Base-by-base conservation (phyloP, 2,113 vertebrate species). In the Rattus rattus region DNA sequence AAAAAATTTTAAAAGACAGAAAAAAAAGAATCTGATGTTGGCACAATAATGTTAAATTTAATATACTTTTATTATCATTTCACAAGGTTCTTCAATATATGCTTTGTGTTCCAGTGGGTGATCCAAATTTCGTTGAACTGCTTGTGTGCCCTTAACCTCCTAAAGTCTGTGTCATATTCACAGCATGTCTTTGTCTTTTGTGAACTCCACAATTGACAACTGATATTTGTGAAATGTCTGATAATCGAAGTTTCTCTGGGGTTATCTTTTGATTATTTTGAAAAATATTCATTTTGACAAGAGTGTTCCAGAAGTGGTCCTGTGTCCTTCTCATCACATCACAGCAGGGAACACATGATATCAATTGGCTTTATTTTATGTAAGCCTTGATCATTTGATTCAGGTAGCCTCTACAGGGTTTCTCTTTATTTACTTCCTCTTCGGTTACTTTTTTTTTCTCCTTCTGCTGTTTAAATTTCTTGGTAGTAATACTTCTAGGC, bases 371-470 rank as follows among this genome's bases (percentile, higher is more conserved):
- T 97, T 69, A 90, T 56, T 69, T 91, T 54, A 70, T 69, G 4
- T 76, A 95, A 94, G 85, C 54, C 49, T 92, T 87, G 75, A 83
- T 92, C 36, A 33, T 19, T 72, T 95, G 63, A 72, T 88, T 93
- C 69, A 81, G 11, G 28, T 67, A 14, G 5, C 73, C 20, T 63
- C 70, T 70, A 30, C 17, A 81, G 83, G 91, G 33, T 81, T 96
- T 94, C 9, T 84, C 79, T 43, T 67, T 67, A 19, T 33, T 85
- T 65, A 85, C 56, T 63, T 96, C 76, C 36, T 84, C 7, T 77
- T 87, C 76, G 94, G 72, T 96, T 86, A 92, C 75, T 85, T 33
- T 81, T 94, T 94, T 96, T 91, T 10, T 91, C 59, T 94, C 43
- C 43, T 91, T 93, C 43, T 85, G 56, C 28, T 79, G 92, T 52